phyloP scores from a whole-genome alignment of 2,113 vertebrate genomes.

The Rhodinocichla rosea region DNA sequence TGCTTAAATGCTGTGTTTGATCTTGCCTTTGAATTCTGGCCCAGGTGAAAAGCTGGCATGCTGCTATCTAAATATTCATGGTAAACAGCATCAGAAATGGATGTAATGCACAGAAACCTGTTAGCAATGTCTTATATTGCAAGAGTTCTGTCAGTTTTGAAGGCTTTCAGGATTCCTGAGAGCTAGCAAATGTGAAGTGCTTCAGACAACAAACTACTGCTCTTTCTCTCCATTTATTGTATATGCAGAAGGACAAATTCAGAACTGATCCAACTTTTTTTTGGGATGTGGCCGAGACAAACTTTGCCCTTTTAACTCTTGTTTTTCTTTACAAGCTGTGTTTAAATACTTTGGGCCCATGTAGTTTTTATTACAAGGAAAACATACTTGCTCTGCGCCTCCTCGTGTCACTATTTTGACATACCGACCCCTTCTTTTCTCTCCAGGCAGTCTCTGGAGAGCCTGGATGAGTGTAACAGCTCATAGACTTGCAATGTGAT shows the following conservation, averaged over 20 bases:
- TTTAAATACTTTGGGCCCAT: background rate
- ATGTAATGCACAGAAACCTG: background rate
- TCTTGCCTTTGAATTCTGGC: background rate
- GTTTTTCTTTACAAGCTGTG: conserved; percentile 51
- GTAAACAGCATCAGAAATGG: background rate
- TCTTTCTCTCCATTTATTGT: background rate
- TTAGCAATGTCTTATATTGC: background rate
- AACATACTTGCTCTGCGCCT: background rate
- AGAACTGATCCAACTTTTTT: background rate
- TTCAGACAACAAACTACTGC: background rate
- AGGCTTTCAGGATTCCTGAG: background rate
- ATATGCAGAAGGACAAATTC: background rate
- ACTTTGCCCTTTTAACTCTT: conserved; percentile 7
- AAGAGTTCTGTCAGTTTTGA: background rate
- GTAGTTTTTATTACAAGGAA: conserved; percentile 1
- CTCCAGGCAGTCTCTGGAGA: background rate
- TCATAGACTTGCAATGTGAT: conserved; percentile 61
- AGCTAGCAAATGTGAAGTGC: background rate
- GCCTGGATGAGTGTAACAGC: conserved; percentile 26
- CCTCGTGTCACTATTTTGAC: background rate
- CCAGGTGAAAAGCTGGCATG: background rate
- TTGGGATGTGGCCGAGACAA: background rate
- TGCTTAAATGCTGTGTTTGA: background rate
- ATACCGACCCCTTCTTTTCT: background rate
- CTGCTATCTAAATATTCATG: background rate